These are phyloP conservation scores for Meloidogyne floridensis DNA, from an alignment of 1,140 invertebrate species.

Conservation along the genomic window DNA sequence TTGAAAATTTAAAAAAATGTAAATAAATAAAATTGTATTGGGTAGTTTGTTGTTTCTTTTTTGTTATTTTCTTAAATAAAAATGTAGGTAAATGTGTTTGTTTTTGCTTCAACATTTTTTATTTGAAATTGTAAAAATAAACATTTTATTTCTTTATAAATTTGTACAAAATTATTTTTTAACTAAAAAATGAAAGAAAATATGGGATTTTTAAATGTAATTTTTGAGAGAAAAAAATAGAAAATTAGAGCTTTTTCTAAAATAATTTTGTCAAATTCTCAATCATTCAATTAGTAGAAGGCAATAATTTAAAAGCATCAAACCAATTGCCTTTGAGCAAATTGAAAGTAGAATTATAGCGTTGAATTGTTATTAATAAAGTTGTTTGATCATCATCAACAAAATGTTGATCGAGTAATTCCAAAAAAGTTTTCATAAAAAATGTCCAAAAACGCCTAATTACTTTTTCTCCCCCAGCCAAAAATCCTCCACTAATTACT, in stretches of 20 bases:
- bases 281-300: conserved; percentile 10
- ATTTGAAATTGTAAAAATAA: too few species aligned
- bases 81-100: too few species aligned
- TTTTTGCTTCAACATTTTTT: too few species aligned
- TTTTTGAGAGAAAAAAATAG: background rate
- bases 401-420: conserved; percentile 41
- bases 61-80: background rate
- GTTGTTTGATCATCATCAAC: conserved; percentile 57
- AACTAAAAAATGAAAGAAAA: background rate
- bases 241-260: background rate
- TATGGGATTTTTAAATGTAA: background rate
- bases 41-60: background rate
- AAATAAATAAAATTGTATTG: too few species aligned
- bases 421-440: conserved; percentile 45
- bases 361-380: conserved; percentile 43
- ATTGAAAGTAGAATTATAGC: conserved; percentile 43
- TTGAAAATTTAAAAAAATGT: background rate
- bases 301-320: conserved; percentile 52
- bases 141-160: background rate
- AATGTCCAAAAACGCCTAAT: conserved; percentile 48
- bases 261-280: background rate
- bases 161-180: background rate
- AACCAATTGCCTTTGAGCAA: conserved; percentile 52
- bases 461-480: conserved; percentile 45
- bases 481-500: conserved; percentile 51